Base-by-base conservation (phyloP, 2,113 vertebrate genomes). In the Taxidea taxus region DNA sequence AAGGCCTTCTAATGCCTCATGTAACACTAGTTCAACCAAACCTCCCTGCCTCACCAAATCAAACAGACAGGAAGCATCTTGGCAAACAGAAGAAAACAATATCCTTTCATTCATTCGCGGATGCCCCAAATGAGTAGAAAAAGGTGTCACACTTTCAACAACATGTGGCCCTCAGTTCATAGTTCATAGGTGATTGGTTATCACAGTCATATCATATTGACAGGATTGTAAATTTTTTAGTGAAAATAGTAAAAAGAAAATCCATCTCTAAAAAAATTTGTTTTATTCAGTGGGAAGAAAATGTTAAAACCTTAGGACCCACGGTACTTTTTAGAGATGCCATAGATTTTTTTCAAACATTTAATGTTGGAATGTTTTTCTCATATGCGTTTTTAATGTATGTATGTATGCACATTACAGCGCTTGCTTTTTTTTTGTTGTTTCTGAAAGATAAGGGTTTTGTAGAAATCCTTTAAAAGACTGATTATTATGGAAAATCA, bases 271-370 rank as follows among this genome's bases (percentile, higher is more conserved):
- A 37, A 70, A 70, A 87, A 47, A 16, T 12, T 56, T 85, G n/a
- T 91, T 58, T 90, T 84, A 49, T 23, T 80, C 21, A 96, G 75
- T 98, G 81, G 70, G 97, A 98, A 97, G 58, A 86, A 91, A 60
- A 91, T 81, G 21, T 94, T 64, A 87, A 95, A 97, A 86, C 77
- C 6, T 88, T 95, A 18, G 2, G 2, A 3, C 78, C 51, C 84
- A 56, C 1, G 25, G 7, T 77, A 23, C 82, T 27, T 96, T 87
- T 60, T 77, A 72, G 85, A 54, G 13, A 60, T 94, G 60, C 56
- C 42, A 23, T 97, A 62, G 94, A 58, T 85, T 78, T 87, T 92
- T 64, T 94, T 49, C 16, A 96, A 51, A 3, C 51, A 90, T 84
- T 44, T 12, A 47, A 95, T 49, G 39, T 93, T 87, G 16, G 58